Base-by-base conservation (phyloP, 2,888 invertebrate species). In the Stenurella melanura region DNA sequence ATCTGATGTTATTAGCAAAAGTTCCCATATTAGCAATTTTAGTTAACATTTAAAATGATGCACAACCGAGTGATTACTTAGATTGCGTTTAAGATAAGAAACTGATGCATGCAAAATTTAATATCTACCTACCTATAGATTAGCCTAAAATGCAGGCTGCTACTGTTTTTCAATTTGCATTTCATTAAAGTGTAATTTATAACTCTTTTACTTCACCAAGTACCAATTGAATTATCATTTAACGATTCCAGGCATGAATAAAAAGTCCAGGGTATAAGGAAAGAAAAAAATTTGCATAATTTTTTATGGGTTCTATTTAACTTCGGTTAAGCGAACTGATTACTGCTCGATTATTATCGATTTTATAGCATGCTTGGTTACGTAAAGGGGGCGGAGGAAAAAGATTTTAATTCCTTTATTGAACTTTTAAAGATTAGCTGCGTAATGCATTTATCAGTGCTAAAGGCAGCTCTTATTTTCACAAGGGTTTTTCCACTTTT, bases 151-250 rank as follows among this genome's bases (percentile, higher is more conserved):
- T 67, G 75, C 73, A 70, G 54, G 67, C 68, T n/a, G 78, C 78
- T 72, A 78, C 78, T 75, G 78, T 78, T 75, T 78, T 72, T 66
- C 75, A 75, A 78, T 78, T 78, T 78, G 75, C 78, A 78, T 78
- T 38, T 72, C 78, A 78, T 78, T 75, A 75, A 50, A 18, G 34
- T 21, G 68, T 69, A 72, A 78, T 75, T 75, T 78, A 69, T 69
- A 58, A 69, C 67, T 74, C 66, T 68, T 67, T 74, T 68, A 67
- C 66, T 54, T 67, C 56, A 38, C 26, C 50, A 50, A 63, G 60
- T 54, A 69, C 38, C 63, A 61, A 74, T 60, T 69, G 69, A 74
- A 74, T 69, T 74, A 74, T 74, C 60, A 74, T 69, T 68, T 58
- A 74, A 69, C 61, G 57, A 63, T 74, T 74, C 69, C 56, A 21